Base-by-base conservation (phyloP, 2,888 invertebrate genomes). In the Sylvicola cinctus region DNA sequence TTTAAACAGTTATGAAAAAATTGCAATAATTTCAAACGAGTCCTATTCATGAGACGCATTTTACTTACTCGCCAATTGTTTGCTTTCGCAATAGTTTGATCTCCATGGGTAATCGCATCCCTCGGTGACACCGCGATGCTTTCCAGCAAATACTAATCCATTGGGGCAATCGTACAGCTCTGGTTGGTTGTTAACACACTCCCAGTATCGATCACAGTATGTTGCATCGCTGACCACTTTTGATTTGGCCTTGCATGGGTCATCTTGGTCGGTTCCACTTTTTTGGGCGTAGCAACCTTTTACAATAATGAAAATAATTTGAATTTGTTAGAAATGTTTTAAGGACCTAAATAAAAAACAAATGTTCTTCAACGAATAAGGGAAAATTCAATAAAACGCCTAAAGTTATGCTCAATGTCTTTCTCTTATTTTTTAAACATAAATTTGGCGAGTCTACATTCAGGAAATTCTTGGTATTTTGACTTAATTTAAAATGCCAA, bases 71-170 rank as follows among this genome's bases (percentile, higher is more conserved):
- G 74, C 70, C 52, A 78, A 74, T 58, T 70, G 77, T 65, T 83
- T 71, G 49, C 73, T 66, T 54, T 81, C 81, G 57, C 85, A 85
- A 57, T 84, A 83, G 53, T 80, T 79, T 7, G 83, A 78, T 45
- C 84, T 66, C 84, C 84, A 84, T 0, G 84, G 84, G 48, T 85
- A 85, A 56, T 87, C 84, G 49, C 85, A 85, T 3, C 83, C 84
- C 49, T 85, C 84, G 2, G 84, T 83, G 7, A 85, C 83, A 4
- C 84, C 85, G 31, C 83, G 65, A 48, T 84, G 76, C 52, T 83
- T 83, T 3, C 85, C 87, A 13, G 85, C 83, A 59, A 79, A 88
- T 31, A 87, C 87, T 42, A 87, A 62, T 0, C 87, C 87, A 49
- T 87, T 88, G 36, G 87, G 87, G 49, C 87, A 88, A 60, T 85